Evolutionary conservation across 1,140 invertebrate species (phyloP), one percentile per base, ranked within the genome.

Genomic region (Panagrolaimus sp.): DNA sequence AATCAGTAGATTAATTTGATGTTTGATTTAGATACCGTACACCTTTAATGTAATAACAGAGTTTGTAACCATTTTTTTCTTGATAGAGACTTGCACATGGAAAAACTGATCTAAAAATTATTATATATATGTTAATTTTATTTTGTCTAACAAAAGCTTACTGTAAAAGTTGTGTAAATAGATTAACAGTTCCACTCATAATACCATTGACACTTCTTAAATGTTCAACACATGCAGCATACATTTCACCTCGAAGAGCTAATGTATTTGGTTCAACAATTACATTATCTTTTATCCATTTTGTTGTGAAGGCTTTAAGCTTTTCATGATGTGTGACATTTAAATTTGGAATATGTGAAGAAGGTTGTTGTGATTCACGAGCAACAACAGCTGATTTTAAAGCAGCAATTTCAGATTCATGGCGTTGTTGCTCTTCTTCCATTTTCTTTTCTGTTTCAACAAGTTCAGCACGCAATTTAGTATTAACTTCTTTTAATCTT

Each of bases 191-290:
- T 11, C 74, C 63, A 38, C 66, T 67, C 23, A 79, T 46, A 1
- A 71, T 75, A 31, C 72, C 65, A 46, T 74, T 51, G 0, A 43
- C 31, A 44, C 53, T 75, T 27, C 72, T 66, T 48, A 79, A 27
- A 68, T 79, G 73, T 23, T 80, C 72, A 14, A 79, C 77, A 63
- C 81, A 74, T 25, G 76, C 71, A 9, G 74, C 69, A 68, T 73
- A 74, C 9, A 76, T 46, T 42, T 76, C 72, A 3, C 75, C 71
- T 3, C 78, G 48, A 11, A 64, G 61, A 5, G 69, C 62, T 5
- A 53, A 31, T 23, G 14, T 13, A 13, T 57, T 31, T 1, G 63
- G 25, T 2, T 73, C 71, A 7, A 61, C 47, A 8, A 68, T 23
- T 65, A 70, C 66, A 66, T 78, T 70, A 25, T 70, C 46, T 43